phyloP scores from a whole-genome alignment of 2,797 vertebrate genomes.

The Hafferia zeledoni region DNA sequence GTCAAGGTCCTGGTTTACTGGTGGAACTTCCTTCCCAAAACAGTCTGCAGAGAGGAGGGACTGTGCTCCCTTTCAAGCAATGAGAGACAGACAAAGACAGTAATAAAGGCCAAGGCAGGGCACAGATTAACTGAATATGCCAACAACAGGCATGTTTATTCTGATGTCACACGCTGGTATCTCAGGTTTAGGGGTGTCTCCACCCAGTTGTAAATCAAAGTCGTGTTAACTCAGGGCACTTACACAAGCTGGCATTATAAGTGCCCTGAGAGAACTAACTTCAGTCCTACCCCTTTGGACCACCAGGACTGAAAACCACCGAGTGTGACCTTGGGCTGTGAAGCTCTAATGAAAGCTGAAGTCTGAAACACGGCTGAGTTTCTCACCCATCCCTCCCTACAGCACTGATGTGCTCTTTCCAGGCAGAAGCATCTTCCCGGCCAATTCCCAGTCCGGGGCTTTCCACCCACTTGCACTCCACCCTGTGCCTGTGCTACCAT shows the following conservation, averaged over 20 bases:
- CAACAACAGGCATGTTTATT: neutral
- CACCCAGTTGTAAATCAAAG: neutral
- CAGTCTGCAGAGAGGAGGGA: neutral
- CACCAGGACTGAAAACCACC: neutral
- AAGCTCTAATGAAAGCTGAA: neutral
- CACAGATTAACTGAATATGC: neutral
- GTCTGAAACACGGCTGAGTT: neutral
- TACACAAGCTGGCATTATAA: neutral
- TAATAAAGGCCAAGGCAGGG: neutral
- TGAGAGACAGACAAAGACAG: neutral
- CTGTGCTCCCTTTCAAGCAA: neutral
- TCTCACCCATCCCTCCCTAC: neutral
- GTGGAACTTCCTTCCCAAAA: neutral
- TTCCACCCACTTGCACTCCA: neutral
- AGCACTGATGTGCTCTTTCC: neutral
- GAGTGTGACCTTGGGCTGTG: neutral
- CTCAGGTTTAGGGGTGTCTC: neutral
- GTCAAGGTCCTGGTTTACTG: neutral
- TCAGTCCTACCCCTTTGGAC: neutral
- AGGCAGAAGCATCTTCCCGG: neutral
- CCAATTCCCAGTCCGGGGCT: neutral
- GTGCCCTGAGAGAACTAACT: neutral
- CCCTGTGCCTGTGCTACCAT: neutral
- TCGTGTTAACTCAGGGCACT: neutral
- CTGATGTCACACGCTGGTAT: neutral